Conservation (phyloP, 2,888 invertebrate species). For the Diaperis boleti region DNA sequence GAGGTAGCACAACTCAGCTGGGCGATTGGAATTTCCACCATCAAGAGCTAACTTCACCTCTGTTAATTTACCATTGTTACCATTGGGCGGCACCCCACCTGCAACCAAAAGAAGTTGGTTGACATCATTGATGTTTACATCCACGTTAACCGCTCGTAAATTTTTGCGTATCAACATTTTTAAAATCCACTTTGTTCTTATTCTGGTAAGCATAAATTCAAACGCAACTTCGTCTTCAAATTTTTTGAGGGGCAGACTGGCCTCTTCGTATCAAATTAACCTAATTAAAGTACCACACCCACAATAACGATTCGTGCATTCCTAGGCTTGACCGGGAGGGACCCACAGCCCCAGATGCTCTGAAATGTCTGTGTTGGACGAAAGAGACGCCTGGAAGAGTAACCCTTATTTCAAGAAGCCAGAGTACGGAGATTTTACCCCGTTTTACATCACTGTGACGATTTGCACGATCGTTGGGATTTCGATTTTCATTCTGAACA, state of each 20-base stretch:
- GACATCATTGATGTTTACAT: too few relatives aligned
- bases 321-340: background rate
- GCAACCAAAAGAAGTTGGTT: too few relatives aligned
- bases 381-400: conserved; percentile 72
- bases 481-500: conserved; percentile 79
- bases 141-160: too few relatives aligned
- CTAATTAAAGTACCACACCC: conserved; percentile 23
- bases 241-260: background rate
- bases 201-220: background rate
- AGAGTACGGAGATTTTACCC: conserved; percentile 81
- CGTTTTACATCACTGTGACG: conserved; percentile 85
- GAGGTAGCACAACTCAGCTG: too few relatives aligned
- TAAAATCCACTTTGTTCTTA: too few relatives aligned
- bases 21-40: too few relatives aligned
- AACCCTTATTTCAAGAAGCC: conserved; percentile 72
- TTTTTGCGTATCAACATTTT: too few relatives aligned
- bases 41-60: too few relatives aligned
- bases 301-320: conserved; percentile 6
- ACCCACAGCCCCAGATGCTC: conserved; percentile 1
- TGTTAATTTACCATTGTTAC: too few relatives aligned
- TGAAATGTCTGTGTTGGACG: conserved; percentile 72
- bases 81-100: too few relatives aligned
- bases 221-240: background rate
- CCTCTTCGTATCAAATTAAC: too few relatives aligned
- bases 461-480: conserved; percentile 81